Base-by-base conservation (phyloP, 1,140 invertebrate genomes). In the Portunus trituberculatus region DNA sequence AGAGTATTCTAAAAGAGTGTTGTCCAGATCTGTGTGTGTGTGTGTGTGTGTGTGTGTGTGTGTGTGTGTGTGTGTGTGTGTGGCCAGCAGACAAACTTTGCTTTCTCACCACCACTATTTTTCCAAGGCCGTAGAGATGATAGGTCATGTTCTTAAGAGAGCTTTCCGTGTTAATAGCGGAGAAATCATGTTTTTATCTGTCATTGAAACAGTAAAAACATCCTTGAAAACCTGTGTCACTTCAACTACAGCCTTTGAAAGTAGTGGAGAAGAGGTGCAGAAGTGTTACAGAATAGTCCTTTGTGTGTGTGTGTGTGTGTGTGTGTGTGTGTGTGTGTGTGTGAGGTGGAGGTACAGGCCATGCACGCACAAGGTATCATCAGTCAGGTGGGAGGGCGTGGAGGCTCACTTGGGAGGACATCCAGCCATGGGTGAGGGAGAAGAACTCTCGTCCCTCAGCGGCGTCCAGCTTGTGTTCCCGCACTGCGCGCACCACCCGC, bases 361-460 rank as follows among this genome's bases (percentile, higher is more conserved):
- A 20, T 82, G 76, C 16, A 82, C 28, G 39, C 39, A 39, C 39
- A 39, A 25, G 28, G 28, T 82, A 82, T 28, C 16, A 82, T 82
- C 28, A 82, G 16, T 28, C 16, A 16, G 86, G 32, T 4, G 86
- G 32, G 29, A 48, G 16, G 29, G 25, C 29, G 87, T 14, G 46
- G 48, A 2, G 88, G 59, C 91, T 52, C 91, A 96, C 96, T 95
- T 96, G 95, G 7, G 96, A 84, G 45, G 48, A 91, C 87, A 96
- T 93, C 95, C 95, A 96, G 90, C 59, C 67, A 45, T 96, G 95
- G 2, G 96, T 96, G 91, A 96, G 94, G 39, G 89, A 82, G 92
- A 96, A 96, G 90, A 96, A 96, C 46, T 96, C 95, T 48, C 95
- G 83, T 0, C 95, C 96, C 29, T 95, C 94, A 6, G 86, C 20